Percentiles rank a stretch among this genome's conserved stretches.
phyloP scores from a whole-genome alignment of 2,113 vertebrate species.

The Myotis yumanensis region DNA sequence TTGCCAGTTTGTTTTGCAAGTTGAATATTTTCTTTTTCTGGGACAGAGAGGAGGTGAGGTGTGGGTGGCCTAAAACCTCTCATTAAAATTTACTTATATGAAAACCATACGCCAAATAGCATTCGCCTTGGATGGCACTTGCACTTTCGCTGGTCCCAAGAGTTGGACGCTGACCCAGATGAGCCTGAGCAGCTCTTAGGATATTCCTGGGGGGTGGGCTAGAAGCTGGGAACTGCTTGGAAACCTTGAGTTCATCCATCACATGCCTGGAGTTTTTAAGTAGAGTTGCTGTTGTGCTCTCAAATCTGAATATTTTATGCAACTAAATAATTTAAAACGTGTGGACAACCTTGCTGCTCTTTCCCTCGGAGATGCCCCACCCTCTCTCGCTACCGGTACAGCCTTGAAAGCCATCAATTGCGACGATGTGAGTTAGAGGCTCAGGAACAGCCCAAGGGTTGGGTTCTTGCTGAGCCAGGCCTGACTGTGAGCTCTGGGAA shows the following conservation, averaged over 20 bases:
- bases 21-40: neutral
- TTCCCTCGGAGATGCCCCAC: neutral
- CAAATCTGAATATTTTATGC: conserved; percentile 68
- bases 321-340: conserved; percentile 52
- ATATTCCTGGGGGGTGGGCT: neutral
- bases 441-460: neutral
- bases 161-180: neutral
- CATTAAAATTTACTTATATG: neutral
- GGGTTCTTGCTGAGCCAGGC: neutral
- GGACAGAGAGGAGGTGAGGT: neutral
- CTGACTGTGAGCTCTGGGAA: neutral
- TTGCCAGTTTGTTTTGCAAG: neutral
- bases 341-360: neutral
- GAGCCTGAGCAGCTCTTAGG: neutral
- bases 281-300: conserved; percentile 40
- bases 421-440: too few relatives aligned
- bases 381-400: neutral
- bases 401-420: neutral
- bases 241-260: neutral
- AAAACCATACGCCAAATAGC: neutral
- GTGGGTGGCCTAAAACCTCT: neutral
- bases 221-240: neutral
- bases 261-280: conserved; percentile 38
- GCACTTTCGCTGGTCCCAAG: neutral
- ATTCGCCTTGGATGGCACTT: neutral